Evolutionary conservation across 1,140 invertebrate genomes (phyloP).

Genomic region (Atta colombica): DNA sequence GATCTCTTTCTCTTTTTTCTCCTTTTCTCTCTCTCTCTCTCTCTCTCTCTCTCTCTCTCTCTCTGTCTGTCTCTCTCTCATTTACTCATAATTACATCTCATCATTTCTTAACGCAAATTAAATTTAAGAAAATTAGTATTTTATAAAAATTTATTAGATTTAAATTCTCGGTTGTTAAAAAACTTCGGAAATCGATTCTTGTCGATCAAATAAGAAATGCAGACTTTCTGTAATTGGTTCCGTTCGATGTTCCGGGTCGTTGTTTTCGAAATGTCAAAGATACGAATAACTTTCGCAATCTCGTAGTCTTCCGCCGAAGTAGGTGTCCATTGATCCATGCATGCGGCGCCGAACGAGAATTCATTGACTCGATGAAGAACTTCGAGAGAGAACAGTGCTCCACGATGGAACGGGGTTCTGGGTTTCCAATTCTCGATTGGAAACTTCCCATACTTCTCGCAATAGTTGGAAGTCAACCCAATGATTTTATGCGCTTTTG

Average conservation of each 20-base stretch:
- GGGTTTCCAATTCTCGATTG: conserved; percentile 49
- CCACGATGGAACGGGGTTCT: conserved; percentile 5
- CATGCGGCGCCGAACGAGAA: conserved; percentile 26
- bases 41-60: too few species aligned
- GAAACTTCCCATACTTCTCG: conserved; percentile 36
- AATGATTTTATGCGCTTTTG: conserved; percentile 48
- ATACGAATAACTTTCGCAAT: conserved; percentile 62
- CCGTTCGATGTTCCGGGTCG: conserved; percentile 28
- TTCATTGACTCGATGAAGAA: conserved; percentile 58
- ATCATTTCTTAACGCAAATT: too few species aligned
- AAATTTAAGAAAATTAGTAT: background rate
- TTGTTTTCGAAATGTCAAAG: conserved; percentile 60
- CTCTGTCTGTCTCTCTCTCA: background rate
- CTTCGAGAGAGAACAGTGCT: conserved; percentile 18
- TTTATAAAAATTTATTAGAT: conserved; percentile 4
- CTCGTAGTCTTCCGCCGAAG: conserved; percentile 29
- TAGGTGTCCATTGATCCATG: conserved; percentile 52
- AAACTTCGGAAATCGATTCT: background rate
- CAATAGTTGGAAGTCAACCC: conserved; percentile 24
- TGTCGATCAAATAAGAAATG: background rate
- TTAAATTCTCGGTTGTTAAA: background rate
- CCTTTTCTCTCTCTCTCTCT: background rate
- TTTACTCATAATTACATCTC: too few species aligned
- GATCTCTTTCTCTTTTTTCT: background rate
- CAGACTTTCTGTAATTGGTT: conserved; percentile 40